Conservation (phyloP, 2,113 vertebrate genomes). For the Halcyon malimbica region DNA sequence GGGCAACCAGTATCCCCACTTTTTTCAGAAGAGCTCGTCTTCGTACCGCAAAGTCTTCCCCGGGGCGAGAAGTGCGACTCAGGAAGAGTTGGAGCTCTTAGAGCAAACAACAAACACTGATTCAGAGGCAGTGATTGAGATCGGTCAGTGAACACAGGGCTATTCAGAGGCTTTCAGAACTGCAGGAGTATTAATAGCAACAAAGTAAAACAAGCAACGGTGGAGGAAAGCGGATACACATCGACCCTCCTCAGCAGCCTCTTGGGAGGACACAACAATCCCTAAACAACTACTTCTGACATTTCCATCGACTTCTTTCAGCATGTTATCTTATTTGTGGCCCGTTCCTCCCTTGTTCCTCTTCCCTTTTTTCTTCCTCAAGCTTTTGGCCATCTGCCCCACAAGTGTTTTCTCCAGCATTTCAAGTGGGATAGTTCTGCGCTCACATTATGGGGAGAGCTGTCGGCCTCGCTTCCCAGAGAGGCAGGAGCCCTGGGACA, state of each 20-base stretch:
- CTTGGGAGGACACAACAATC: accelerated
- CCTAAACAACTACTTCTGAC: background rate
- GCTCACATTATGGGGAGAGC: background rate
- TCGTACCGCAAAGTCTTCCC: background rate
- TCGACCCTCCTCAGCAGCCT: background rate
- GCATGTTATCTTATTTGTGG: background rate
- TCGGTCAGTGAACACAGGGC: background rate
- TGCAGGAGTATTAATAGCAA: background rate
- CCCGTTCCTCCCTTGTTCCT: background rate
- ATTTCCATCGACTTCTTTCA: background rate
- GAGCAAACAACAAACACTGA: background rate
- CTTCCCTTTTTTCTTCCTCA: background rate
- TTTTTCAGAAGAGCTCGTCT: background rate
- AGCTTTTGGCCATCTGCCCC: background rate
- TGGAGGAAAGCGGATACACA: background rate
- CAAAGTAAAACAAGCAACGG: background rate
- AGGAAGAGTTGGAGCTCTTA: background rate
- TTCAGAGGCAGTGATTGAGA: background rate
- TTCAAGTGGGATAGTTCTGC: accelerated
- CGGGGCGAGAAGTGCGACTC: background rate
- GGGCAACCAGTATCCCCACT: background rate
- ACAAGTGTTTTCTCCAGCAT: accelerated
- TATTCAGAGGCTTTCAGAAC: background rate
- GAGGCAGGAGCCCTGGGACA: background rate
- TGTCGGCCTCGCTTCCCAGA: background rate